Percentiles rank a stretch among this genome's conserved stretches.
Evolutionary conservation across 1,140 invertebrate species (phyloP).

Genomic region (Ylistrum balloti): DNA sequence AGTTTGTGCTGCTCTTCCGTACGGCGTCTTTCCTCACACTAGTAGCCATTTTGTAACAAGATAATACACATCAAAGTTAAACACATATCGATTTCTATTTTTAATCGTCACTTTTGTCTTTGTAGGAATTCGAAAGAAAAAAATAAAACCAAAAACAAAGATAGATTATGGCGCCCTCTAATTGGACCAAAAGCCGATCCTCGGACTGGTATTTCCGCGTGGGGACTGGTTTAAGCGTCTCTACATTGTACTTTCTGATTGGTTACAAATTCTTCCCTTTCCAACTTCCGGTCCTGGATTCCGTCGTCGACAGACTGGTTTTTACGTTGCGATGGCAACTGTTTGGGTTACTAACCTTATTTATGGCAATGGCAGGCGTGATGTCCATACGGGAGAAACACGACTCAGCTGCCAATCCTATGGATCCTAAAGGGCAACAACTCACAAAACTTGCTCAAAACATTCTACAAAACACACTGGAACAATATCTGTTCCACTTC

Average conservation of each 20-base stretch:
- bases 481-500: conserved; percentile 53
- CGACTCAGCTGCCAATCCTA: conserved; percentile 48
- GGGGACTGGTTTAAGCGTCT: neutral
- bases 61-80: too few relatives aligned
- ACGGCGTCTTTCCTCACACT: too few relatives aligned
- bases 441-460: conserved; percentile 30
- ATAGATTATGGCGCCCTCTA: neutral
- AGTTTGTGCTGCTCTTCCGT: too few relatives aligned
- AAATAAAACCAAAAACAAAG: too few relatives aligned
- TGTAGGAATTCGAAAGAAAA: neutral
- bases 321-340: conserved; percentile 59
- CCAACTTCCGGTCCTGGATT: conserved; percentile 45
- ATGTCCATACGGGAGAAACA: conserved; percentile 11
- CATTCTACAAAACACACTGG: conserved; percentile 54
- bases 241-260: neutral
- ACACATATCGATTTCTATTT: too few relatives aligned
- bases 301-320: neutral
- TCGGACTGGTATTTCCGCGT: neutral
- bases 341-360: conserved; percentile 45
- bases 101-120: neutral
- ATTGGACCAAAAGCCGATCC: neutral
- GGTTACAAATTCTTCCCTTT: conserved; percentile 49
- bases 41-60: too few relatives aligned
- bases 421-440: conserved; percentile 49
- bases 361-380: conserved; percentile 47